Evolutionary conservation across 2,888 invertebrate species (phyloP).

Genomic region (Xanthia togata): DNA sequence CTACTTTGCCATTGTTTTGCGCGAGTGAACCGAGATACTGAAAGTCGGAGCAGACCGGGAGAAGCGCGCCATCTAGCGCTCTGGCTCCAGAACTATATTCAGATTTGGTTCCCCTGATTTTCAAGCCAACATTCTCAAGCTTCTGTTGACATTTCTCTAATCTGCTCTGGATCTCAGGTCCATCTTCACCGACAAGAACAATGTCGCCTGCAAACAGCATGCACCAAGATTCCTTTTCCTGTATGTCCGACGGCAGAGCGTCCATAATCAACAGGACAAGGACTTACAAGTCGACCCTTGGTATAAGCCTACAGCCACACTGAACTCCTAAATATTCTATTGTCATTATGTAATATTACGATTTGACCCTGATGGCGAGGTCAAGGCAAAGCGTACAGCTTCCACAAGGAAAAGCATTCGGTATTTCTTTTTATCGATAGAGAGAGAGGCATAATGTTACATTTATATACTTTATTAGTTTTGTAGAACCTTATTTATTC

Average conservation of each 20-base stretch:
- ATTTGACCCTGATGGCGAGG: slow-evolving; percentile 3
- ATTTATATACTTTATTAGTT: too few relatives aligned
- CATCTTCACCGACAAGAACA: too few relatives aligned
- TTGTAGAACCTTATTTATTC: too few relatives aligned
- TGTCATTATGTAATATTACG: background rate
- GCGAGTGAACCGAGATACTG: background rate
- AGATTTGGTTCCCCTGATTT: background rate
- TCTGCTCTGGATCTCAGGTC: too few relatives aligned
- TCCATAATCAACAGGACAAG: background rate
- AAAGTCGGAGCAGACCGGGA: background rate
- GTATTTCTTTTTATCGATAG: background rate
- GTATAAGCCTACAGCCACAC: background rate
- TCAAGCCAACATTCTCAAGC: background rate
- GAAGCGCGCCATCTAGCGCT: background rate
- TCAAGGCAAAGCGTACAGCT: background rate
- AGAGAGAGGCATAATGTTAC: too few relatives aligned
- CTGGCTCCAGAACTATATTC: background rate
- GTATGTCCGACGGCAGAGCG: background rate
- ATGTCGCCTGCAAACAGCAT: background rate
- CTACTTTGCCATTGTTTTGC: background rate
- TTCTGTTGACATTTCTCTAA: background rate
- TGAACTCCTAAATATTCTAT: background rate
- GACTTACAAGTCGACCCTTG: background rate
- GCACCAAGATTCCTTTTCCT: background rate
- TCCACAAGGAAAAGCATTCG: background rate